These are phyloP conservation scores for Agelas oroides DNA, from an alignment of 37 sponge, comb jelly and placozoan genomes.

Conservation along the genomic window DNA sequence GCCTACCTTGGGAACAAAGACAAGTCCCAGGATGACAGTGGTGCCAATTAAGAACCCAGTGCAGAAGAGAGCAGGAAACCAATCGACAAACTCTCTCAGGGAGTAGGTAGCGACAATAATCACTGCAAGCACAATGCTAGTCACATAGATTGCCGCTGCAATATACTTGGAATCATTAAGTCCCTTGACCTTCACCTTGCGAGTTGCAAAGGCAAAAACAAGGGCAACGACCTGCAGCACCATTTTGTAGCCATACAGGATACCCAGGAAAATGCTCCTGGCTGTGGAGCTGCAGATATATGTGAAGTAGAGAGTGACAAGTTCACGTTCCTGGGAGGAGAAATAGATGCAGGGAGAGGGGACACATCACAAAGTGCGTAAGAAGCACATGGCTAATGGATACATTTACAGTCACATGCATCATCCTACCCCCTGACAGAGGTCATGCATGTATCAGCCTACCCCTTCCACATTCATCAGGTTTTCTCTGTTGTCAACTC, in stretches of 20 bases:
- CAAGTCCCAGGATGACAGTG: slow-evolving; percentile 1
- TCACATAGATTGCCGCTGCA: slow-evolving; percentile 16
- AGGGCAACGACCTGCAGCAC: slow-evolving; percentile 14
- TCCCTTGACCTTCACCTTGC: neutral
- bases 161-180: slow-evolving; percentile 13
- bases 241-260: neutral
- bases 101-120: neutral
- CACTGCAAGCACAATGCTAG: neutral
- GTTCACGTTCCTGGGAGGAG: neutral
- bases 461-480: neutral
- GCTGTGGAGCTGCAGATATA: neutral
- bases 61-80: neutral
- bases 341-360: no score
- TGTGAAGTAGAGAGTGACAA: neutral
- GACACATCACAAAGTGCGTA: no score
- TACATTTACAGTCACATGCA: no score
- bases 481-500: neutral
- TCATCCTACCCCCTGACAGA: neutral
- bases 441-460: no score
- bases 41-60: neutral
- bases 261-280: neutral
- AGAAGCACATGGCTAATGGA: no score
- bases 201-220: slow-evolving; percentile 8
- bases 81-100: slow-evolving; percentile 8
- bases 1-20: neutral